Evolutionary conservation across 2,113 vertebrate species (phyloP).

Genomic region (Rallus limicola): DNA sequence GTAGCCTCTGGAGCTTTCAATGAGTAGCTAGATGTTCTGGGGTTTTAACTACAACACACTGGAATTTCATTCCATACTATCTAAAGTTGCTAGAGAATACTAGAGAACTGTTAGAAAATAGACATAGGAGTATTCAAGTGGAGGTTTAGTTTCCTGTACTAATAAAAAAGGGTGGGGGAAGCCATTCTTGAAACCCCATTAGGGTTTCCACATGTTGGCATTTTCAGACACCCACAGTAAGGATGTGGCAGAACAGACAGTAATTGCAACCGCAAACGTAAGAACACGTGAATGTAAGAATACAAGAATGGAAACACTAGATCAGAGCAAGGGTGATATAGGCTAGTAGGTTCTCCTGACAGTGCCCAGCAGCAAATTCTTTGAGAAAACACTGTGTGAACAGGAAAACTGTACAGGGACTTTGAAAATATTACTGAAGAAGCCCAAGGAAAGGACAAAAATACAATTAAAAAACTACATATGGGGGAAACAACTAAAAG

Average conservation of each 20-base stretch:
- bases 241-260: background rate
- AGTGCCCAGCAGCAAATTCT: background rate
- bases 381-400: background rate
- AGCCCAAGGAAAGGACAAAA: background rate
- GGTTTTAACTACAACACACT: background rate
- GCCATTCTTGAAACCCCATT: background rate
- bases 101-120: background rate
- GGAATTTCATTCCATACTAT: background rate
- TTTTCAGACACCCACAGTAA: background rate
- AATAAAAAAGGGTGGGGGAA: background rate
- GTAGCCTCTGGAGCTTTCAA: background rate
- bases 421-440: background rate
- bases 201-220: background rate
- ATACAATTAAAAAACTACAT: background rate
- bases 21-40: background rate
- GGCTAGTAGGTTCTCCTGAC: background rate
- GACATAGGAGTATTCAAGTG: background rate
- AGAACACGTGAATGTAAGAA: background rate
- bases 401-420: background rate
- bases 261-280: background rate
- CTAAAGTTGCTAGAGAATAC: background rate
- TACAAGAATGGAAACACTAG: background rate
- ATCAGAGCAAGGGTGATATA: background rate
- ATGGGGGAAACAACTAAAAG: background rate
- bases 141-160: background rate